Conservation (phyloP, 2,888 invertebrate species). For the Diplazon laetatorius region DNA sequence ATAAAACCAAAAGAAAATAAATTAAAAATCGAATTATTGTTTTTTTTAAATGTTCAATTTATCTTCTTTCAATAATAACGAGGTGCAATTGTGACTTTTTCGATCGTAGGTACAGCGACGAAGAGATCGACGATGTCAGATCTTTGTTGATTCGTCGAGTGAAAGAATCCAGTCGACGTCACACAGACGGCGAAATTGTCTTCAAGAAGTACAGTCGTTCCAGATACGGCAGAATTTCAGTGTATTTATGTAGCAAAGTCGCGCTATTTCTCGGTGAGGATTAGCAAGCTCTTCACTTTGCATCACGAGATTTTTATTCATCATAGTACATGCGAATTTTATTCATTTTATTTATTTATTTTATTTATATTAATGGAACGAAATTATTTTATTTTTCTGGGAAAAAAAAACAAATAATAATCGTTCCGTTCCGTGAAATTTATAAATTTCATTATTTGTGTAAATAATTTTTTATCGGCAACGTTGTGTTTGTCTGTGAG, state of each 20-base stretch:
- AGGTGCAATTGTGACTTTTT: too few species aligned
- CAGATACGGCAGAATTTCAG: conserved; percentile 68
- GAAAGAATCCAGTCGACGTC: conserved; percentile 44
- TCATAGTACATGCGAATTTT: background rate
- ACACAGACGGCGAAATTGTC: conserved; percentile 60
- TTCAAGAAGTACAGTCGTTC: conserved; percentile 72
- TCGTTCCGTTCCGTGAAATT: background rate
- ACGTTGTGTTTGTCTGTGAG: background rate
- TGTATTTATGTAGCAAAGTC: conserved; percentile 50
- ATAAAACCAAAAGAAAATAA: too few species aligned
- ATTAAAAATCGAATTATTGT: too few species aligned
- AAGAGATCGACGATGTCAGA: conserved; percentile 58
- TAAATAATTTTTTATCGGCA: background rate
- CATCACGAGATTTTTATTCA: background rate
- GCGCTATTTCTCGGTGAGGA: background rate
- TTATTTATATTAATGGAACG: background rate
- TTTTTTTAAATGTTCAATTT: too few species aligned
- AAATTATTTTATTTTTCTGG: too few species aligned
- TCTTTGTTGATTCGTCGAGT: conserved; percentile 63
- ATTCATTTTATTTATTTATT: conserved; percentile 2
- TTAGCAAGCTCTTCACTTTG: background rate
- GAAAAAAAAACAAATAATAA: background rate
- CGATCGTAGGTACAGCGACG: conserved; percentile 63
- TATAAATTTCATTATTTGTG: background rate
- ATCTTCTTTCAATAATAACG: too few species aligned